Evolutionary conservation across 2,888 invertebrate genomes (phyloP).

Genomic region (Metopia argyrocephala): DNA sequence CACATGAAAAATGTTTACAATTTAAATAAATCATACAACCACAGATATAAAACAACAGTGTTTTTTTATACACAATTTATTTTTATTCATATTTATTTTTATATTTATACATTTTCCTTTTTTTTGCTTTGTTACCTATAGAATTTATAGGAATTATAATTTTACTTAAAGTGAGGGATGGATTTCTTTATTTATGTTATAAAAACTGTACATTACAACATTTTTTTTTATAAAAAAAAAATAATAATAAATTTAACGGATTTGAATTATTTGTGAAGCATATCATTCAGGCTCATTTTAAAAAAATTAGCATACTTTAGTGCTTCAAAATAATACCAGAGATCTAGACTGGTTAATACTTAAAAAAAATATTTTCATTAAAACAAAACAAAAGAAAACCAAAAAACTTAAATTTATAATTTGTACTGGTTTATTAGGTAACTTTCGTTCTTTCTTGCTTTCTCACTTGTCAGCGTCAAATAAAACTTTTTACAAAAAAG

Average conservation of each 20-base stretch:
- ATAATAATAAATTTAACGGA: too few species aligned
- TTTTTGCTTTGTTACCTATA: not conserved
- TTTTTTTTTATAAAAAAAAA: too few species aligned
- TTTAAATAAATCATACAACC: too few species aligned
- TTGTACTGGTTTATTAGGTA: not conserved
- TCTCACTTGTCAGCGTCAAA: not conserved
- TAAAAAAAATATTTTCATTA: not conserved
- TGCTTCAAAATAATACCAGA: not conserved
- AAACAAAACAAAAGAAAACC: not conserved
- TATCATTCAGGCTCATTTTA: not conserved
- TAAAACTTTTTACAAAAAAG: slow-evolving; percentile 27
- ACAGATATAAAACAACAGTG: not conserved
- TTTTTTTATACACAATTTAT: not conserved
- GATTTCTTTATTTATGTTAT: too few species aligned
- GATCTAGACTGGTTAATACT: not conserved
- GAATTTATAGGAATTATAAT: too few species aligned
- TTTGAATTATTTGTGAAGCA: not conserved
- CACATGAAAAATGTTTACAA: too few species aligned
- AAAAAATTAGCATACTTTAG: slow-evolving; percentile 13
- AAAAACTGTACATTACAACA: too few species aligned
- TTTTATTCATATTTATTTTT: not conserved
- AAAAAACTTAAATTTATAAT: not conserved
- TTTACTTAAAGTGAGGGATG: too few species aligned
- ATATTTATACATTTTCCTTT: not conserved
- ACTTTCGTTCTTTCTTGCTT: not conserved